These are phyloP conservation scores for Tipula unca DNA, from an alignment of 2,888 invertebrate species.

Conservation along the genomic window DNA sequence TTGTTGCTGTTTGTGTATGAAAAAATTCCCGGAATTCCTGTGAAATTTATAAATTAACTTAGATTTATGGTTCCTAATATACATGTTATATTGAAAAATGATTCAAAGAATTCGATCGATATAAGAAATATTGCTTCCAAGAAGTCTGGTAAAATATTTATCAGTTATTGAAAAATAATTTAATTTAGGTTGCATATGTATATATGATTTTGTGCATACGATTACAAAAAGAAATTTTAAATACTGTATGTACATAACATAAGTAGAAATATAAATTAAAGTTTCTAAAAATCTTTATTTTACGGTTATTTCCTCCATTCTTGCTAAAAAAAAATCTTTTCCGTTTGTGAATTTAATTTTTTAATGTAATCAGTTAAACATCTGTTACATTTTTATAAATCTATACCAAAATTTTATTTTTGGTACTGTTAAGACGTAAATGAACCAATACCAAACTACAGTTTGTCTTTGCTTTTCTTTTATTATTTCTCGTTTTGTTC, in stretches of 20 bases:
- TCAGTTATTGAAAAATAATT: too few species aligned
- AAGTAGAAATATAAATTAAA: background rate
- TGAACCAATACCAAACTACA: background rate
- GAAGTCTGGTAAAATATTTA: too few species aligned
- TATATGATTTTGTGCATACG: background rate
- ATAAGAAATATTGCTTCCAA: background rate
- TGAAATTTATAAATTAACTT: background rate
- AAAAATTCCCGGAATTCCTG: background rate
- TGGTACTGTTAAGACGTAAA: background rate
- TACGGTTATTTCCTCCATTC: background rate
- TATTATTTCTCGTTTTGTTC: background rate
- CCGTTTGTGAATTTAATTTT: background rate
- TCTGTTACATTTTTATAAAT: background rate
- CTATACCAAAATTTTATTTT: background rate
- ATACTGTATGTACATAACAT: background rate
- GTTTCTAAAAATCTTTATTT: background rate
- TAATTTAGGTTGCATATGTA: too few species aligned
- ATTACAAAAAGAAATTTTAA: background rate
- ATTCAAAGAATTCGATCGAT: background rate
- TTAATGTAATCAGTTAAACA: background rate
- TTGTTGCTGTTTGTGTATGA: background rate
- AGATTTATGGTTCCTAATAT: background rate
- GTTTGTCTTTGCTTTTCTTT: background rate
- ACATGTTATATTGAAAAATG: background rate
- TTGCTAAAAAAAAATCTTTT: background rate